phyloP scores from a whole-genome alignment of 2,888 invertebrate genomes.

The Eutolmus rufibarbis region DNA sequence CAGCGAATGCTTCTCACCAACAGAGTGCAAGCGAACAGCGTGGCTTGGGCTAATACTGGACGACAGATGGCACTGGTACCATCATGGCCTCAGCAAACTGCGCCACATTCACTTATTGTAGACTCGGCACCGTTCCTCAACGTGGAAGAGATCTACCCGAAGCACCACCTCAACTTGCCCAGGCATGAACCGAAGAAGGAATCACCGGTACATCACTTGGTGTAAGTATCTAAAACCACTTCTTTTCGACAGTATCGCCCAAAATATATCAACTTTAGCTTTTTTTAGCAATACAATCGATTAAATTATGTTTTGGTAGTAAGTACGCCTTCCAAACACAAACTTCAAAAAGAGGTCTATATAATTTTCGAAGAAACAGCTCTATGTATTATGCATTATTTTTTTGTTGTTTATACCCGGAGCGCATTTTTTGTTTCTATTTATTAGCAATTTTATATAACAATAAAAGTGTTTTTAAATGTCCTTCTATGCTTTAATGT shows the following conservation, averaged over 20 bases:
- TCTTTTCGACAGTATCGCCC: neutral
- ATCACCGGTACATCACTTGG: slow-evolving; percentile 65
- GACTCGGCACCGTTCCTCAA: slow-evolving; percentile 78
- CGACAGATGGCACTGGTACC: slow-evolving; percentile 84
- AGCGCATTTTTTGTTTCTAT: too few relatives aligned
- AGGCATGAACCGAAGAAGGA: slow-evolving; percentile 68
- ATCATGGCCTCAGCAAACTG: slow-evolving; percentile 82
- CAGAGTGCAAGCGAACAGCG: slow-evolving; percentile 62
- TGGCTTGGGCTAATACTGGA: slow-evolving; percentile 63
- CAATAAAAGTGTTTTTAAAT: too few relatives aligned
- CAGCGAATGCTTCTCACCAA: slow-evolving; percentile 78
- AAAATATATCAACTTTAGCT: neutral
- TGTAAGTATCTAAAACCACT: slow-evolving; percentile 53
- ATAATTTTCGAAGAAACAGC: too few relatives aligned
- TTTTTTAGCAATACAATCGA: neutral
- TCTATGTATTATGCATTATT: too few relatives aligned
- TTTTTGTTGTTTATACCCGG: too few relatives aligned
- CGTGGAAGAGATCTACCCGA: slow-evolving; percentile 66
- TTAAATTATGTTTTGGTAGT: too few relatives aligned
- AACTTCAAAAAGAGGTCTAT: too few relatives aligned
- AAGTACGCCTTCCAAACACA: too few relatives aligned
- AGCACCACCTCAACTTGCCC: slow-evolving; percentile 70
- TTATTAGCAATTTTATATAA: too few relatives aligned
- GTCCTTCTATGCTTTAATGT: too few relatives aligned
- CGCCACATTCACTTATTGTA: slow-evolving; percentile 75